Conservation (phyloP, 2,113 vertebrate genomes). For the Pogona vitticeps region DNA sequence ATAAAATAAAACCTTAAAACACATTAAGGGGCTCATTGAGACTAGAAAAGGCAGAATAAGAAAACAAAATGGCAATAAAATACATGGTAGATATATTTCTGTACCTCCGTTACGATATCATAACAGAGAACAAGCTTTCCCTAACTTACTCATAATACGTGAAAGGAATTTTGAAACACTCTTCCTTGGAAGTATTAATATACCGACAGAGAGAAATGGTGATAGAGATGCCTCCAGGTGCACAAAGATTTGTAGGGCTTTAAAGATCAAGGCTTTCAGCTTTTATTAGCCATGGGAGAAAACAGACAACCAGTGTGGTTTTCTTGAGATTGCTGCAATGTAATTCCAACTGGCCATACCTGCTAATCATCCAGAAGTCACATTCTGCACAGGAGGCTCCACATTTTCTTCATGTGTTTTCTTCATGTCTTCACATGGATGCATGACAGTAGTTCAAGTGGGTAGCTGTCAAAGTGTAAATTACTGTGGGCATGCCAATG, state of each 20-base stretch:
- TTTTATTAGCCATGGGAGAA: not conserved
- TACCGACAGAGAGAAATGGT: not conserved
- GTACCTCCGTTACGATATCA: not conserved
- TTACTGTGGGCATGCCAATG: too few relatives aligned
- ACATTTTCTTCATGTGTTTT: too few relatives aligned
- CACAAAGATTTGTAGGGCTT: not conserved
- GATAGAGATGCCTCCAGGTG: not conserved
- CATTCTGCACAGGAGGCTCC: not conserved
- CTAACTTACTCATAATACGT: not conserved
- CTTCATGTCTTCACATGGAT: too few relatives aligned
- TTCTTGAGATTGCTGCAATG: not conserved
- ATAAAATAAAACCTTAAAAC: not conserved
- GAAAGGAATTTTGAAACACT: not conserved
- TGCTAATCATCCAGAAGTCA: not conserved
- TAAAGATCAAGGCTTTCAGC: not conserved
- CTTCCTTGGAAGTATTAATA: not conserved
- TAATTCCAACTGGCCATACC: not conserved
- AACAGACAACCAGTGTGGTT: not conserved
- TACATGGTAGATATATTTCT: not conserved
- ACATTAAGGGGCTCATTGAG: not conserved
- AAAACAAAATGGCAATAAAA: not conserved
- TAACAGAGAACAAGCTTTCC: not conserved
- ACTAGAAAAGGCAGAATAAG: not conserved
- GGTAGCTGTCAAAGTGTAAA: too few relatives aligned
- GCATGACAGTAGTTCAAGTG: too few relatives aligned